These are phyloP conservation scores for Drosophila paranaensis DNA, from an alignment of 2,888 invertebrate species.

Conservation along the genomic window DNA sequence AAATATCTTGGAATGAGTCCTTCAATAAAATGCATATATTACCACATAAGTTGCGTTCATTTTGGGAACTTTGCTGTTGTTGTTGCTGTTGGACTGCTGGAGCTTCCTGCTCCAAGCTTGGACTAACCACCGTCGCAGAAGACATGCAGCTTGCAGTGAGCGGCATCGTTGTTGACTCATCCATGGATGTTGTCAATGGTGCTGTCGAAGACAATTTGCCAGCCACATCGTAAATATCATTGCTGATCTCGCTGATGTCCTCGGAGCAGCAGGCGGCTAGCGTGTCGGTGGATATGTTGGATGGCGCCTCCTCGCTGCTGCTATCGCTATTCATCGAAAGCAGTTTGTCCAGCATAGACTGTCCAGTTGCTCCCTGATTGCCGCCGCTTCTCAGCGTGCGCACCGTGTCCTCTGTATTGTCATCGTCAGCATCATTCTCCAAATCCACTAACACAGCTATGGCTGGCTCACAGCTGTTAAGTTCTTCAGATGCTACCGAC, in stretches of 20 bases:
- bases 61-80: slow-evolving; percentile 71
- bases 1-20: not conserved
- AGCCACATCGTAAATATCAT: slow-evolving; percentile 78
- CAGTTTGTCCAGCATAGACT: slow-evolving; percentile 83
- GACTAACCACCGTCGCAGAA: slow-evolving; percentile 12
- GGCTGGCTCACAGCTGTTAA: slow-evolving; percentile 27
- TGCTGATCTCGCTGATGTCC: slow-evolving; percentile 82
- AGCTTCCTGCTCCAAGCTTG: slow-evolving; percentile 38
- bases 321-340: slow-evolving; percentile 84
- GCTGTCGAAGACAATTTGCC: slow-evolving; percentile 17
- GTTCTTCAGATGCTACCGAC: slow-evolving; percentile 2
- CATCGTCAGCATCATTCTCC: slow-evolving; percentile 82
- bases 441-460: slow-evolving; percentile 58
- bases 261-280: slow-evolving; percentile 81
- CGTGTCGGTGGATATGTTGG: slow-evolving; percentile 82
- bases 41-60: slow-evolving; percentile 77
- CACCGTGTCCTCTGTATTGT: slow-evolving; percentile 82
- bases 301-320: slow-evolving; percentile 81
- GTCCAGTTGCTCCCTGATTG: slow-evolving; percentile 65
- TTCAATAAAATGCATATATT: slow-evolving; percentile 13
- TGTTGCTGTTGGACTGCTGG: slow-evolving; percentile 27
- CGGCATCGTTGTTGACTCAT: slow-evolving; percentile 20
- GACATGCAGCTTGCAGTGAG: slow-evolving; percentile 7
- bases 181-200: slow-evolving; percentile 27
- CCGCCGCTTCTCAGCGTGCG: slow-evolving; percentile 67